These are phyloP conservation scores for Melanerpes formicivorus DNA, from an alignment of 2,113 vertebrate species.

Conservation along the genomic window DNA sequence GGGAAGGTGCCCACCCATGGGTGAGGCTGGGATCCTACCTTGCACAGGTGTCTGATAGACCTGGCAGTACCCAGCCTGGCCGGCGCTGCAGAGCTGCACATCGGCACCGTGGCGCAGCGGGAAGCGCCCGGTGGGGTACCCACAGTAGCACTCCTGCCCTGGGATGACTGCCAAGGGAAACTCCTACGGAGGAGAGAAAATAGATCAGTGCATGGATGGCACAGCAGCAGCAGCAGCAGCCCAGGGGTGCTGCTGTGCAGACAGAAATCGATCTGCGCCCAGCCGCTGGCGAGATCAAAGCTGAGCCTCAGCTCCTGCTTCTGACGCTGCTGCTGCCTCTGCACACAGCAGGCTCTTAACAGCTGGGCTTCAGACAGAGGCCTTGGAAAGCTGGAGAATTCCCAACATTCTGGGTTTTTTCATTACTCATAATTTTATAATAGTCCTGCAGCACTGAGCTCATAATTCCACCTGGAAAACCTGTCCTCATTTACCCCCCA, in stretches of 20 bases:
- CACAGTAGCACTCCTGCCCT: slow-evolving; percentile 85
- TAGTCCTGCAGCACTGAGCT: neutral
- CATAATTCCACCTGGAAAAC: neutral
- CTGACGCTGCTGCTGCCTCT: neutral
- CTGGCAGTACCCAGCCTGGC: slow-evolving; percentile 70
- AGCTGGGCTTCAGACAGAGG: neutral
- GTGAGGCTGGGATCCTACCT: slow-evolving; percentile 66
- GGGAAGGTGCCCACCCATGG: neutral
- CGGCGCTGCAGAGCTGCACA: slow-evolving; percentile 66
- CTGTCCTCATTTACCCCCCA: neutral
- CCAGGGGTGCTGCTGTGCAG: neutral
- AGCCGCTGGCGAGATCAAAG: neutral
- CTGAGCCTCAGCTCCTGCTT: neutral
- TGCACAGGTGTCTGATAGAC: slow-evolving; percentile 94
- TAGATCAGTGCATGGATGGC: neutral
- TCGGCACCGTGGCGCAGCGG: slow-evolving; percentile 71
- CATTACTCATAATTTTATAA: neutral
- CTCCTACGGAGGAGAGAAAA: slow-evolving; percentile 75
- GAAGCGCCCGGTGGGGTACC: slow-evolving; percentile 81
- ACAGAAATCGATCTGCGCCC: neutral
- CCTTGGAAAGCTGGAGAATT: neutral
- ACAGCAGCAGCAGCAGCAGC: neutral
- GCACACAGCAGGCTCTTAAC: neutral
- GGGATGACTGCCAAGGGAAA: slow-evolving; percentile 87
- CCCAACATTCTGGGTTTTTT: neutral